These are phyloP conservation scores for Pseudococcus viburni DNA, from an alignment of 2,888 invertebrate genomes.

Conservation along the genomic window DNA sequence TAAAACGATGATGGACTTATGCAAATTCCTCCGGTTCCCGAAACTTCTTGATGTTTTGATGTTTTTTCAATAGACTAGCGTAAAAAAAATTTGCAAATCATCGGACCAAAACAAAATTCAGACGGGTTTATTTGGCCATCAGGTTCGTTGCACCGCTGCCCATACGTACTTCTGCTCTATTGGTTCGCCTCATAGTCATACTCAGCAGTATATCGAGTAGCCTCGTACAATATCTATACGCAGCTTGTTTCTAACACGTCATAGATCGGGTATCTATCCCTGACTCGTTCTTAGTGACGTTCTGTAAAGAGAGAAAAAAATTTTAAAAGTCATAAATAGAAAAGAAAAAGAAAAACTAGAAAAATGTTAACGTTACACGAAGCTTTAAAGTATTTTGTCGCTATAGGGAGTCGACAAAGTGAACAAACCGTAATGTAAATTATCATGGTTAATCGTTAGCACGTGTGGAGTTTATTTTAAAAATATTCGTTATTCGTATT, in stretches of 20 bases:
- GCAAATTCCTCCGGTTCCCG: not conserved
- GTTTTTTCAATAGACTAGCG: not conserved
- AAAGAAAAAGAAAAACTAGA: not conserved
- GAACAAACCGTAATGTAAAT: conserved; percentile 10
- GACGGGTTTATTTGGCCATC: not conserved
- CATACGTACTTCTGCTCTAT: not conserved
- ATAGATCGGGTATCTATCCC: not conserved
- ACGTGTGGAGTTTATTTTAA: conserved; percentile 29
- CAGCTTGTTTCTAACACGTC: not conserved
- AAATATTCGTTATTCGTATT: conserved; percentile 30
- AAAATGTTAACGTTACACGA: not conserved
- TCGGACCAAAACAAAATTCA: conserved; percentile 30
- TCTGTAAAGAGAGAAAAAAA: not conserved
- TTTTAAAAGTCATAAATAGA: not conserved
- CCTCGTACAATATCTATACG: not conserved
- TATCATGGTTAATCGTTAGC: conserved; percentile 13
- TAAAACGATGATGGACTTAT: not conserved
- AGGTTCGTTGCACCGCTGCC: not conserved
- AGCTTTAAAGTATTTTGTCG: not conserved
- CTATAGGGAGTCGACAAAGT: conserved; percentile 6
- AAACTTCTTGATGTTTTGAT: no score
- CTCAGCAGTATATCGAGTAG: not conserved
- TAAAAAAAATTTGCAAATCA: conserved; percentile 17
- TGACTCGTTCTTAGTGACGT: conserved; percentile 1
- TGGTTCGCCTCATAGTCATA: not conserved